These are phyloP conservation scores for Chaunax sp. DNA, from an alignment of 2,797 vertebrate species.

Conservation along the genomic window DNA sequence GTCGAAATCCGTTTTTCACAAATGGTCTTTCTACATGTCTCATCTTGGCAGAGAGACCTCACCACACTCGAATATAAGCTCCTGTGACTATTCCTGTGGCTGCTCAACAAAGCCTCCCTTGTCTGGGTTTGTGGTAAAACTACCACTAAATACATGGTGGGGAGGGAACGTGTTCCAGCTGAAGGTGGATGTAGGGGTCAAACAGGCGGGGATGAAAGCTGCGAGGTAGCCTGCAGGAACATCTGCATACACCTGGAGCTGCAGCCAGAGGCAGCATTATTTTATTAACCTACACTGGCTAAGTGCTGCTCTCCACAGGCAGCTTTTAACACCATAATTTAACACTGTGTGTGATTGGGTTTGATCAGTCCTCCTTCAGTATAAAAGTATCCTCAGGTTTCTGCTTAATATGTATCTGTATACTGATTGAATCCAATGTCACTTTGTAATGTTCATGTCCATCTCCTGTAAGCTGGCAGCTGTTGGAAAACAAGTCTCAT, in stretches of 20 bases:
- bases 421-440: neutral
- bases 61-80: slow-evolving; percentile 47
- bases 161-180: slow-evolving; percentile 50
- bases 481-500: slow-evolving; percentile 22
- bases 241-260: neutral
- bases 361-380: neutral
- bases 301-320: slow-evolving; percentile 17
- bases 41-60: slow-evolving; percentile 32
- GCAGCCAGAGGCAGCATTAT: slow-evolving; percentile 21
- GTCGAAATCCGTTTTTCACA: neutral
- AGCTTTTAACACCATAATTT: slow-evolving; percentile 10
- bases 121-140: slow-evolving; percentile 45
- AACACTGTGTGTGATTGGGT: neutral
- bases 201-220: slow-evolving; percentile 47
- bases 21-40: slow-evolving; percentile 13
- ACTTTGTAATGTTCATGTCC: neutral
- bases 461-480: neutral
- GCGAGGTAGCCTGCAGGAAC: slow-evolving; percentile 19
- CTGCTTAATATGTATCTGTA: neutral
- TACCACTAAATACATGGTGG: slow-evolving; percentile 53
- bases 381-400: neutral
- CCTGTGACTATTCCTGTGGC: slow-evolving; percentile 48
- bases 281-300: slow-evolving; percentile 22
- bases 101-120: slow-evolving; percentile 31
- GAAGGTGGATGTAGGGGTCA: slow-evolving; percentile 47